Percentiles rank a stretch among this genome's conserved stretches.
These are phyloP conservation scores for Acromyrmex echinatior DNA, from an alignment of 1,140 invertebrate species.

Conservation along the genomic window DNA sequence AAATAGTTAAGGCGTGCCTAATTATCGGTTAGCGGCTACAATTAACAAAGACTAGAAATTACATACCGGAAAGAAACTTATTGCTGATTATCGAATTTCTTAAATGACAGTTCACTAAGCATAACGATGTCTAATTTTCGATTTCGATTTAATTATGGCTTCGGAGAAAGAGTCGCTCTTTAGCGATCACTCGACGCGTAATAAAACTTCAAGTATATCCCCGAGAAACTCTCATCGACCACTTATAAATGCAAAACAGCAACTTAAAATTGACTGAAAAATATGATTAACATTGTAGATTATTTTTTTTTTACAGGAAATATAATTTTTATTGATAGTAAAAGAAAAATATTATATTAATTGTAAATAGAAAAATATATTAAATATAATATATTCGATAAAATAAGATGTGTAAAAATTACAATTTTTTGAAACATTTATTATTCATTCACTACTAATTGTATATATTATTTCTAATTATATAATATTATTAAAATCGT, in stretches of 20 bases:
- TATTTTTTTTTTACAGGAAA: not conserved
- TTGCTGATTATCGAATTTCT: constrained; percentile 1
- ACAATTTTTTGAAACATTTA: not conserved
- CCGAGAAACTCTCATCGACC: not conserved
- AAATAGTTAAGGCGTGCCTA: constrained; percentile 10
- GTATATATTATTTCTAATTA: not conserved
- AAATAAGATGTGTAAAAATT: not conserved
- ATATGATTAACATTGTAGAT: not conserved
- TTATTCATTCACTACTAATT: too few relatives aligned
- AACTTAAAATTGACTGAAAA: not conserved
- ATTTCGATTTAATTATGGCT: constrained; percentile 23
- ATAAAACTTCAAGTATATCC: constrained; percentile 14
- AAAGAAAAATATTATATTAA: not conserved
- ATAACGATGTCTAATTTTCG: constrained; percentile 32
- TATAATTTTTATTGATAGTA: not conserved
- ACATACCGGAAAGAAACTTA: constrained; percentile 11
- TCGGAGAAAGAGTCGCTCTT: not conserved
- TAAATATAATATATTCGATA: not conserved
- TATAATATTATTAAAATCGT: not conserved
- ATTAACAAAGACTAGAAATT: constrained; percentile 28
- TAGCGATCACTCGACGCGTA: constrained; percentile 16
- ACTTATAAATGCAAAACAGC: constrained; percentile 12
- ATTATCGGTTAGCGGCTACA: not conserved
- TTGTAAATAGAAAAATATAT: not conserved
- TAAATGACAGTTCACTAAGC: not conserved